These are phyloP conservation scores for Salpingus planirostris DNA, from an alignment of 2,888 invertebrate genomes.

Conservation along the genomic window DNA sequence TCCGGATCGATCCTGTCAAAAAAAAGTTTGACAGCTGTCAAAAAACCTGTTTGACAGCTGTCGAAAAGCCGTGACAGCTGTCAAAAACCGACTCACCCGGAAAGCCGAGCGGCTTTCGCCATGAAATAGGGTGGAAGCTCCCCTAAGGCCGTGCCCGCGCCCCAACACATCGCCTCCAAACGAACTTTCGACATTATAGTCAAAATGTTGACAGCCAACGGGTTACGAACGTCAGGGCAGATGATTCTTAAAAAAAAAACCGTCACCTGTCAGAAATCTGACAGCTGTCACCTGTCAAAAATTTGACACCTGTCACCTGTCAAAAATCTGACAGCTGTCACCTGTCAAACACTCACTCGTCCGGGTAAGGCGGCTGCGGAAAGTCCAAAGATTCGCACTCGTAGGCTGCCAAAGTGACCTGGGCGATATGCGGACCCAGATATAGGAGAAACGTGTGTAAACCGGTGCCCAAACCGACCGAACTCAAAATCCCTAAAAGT, in stretches of 20 bases:
- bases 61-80: background rate
- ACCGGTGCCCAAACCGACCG: constrained; percentile 96
- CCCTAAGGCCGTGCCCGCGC: constrained; percentile 94
- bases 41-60: background rate
- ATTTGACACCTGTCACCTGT: no score
- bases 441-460: constrained; percentile 98
- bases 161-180: constrained; percentile 97
- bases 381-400: constrained; percentile 94
- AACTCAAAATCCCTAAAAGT: constrained; percentile 82
- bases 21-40: constrained; percentile 1
- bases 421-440: constrained; percentile 97
- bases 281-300: no score
- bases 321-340: no score
- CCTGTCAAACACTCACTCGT: constrained; percentile 61
- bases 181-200: constrained; percentile 92
- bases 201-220: constrained; percentile 70
- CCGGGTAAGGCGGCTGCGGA: constrained; percentile 96
- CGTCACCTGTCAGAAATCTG: no score
- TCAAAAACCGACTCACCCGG: constrained; percentile 35
- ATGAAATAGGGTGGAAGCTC: constrained; percentile 99
- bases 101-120: constrained; percentile 86
- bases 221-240: constrained; percentile 68
- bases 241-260: constrained; percentile 60
- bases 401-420: constrained; percentile 95
- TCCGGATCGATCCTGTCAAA: constrained; percentile 42